A percentile compares a stretch with the other conserved stretches of the same genome.
phyloP scores from a whole-genome alignment of 1,140 invertebrate species.

The Calephelis nemesis region DNA sequence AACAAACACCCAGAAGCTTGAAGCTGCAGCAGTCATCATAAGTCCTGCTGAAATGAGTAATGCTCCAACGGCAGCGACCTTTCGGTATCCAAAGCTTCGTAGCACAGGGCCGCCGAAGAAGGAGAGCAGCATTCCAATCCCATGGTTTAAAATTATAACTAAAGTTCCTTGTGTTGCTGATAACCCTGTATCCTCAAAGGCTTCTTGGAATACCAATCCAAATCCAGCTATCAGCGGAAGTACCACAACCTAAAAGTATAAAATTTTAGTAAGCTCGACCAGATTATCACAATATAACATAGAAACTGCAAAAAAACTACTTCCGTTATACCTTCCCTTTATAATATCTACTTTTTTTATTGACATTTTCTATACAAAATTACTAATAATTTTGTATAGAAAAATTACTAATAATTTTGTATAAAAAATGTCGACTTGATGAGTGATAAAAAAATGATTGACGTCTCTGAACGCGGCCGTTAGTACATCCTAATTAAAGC shows the following conservation, averaged over 20 bases:
- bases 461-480: too few species aligned
- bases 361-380: too few species aligned
- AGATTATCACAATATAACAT: too few species aligned
- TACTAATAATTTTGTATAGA: too few species aligned
- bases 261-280: constrained; percentile 1
- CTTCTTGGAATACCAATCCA: constrained; percentile 80
- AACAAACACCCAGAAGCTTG: constrained; percentile 78
- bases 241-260: constrained; percentile 75
- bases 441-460: too few species aligned
- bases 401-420: too few species aligned
- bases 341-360: too few species aligned
- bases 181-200: constrained; percentile 72
- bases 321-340: too few species aligned
- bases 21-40: constrained; percentile 73
- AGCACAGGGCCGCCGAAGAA: constrained; percentile 81
- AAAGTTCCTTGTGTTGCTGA: constrained; percentile 79
- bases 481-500: too few species aligned
- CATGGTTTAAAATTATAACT: constrained; percentile 81
- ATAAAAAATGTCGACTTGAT: too few species aligned
- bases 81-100: constrained; percentile 79
- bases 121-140: constrained; percentile 82
- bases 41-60: constrained; percentile 75
- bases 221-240: constrained; percentile 81
- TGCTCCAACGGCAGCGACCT: constrained; percentile 77
- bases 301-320: too few species aligned